These are phyloP conservation scores for Zapornia atra DNA, from an alignment of 2,113 vertebrate species.

Conservation along the genomic window DNA sequence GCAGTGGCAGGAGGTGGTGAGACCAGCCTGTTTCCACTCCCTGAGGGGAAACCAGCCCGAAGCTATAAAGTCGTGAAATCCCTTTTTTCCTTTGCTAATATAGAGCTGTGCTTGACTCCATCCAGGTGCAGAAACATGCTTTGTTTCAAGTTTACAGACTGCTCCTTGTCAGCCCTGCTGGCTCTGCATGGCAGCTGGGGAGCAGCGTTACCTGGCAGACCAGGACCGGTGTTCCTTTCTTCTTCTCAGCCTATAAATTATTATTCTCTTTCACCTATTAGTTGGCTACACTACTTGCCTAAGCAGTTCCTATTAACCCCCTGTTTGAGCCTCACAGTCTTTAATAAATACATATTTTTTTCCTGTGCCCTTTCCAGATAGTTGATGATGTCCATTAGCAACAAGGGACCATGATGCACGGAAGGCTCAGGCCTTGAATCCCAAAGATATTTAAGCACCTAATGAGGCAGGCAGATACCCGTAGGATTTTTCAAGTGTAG, in stretches of 20 bases:
- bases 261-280: constrained; percentile 9
- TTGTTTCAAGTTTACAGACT: constrained; percentile 9
- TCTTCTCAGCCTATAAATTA: constrained; percentile 27
- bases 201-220: background rate
- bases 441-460: constrained; percentile 32
- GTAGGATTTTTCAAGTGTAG: constrained; percentile 16
- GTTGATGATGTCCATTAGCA: constrained; percentile 34
- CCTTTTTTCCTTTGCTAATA: background rate
- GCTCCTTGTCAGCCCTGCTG: background rate
- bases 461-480: constrained; percentile 33
- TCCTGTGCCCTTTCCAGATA: background rate
- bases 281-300: background rate
- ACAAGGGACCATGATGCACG: background rate
- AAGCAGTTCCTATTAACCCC: background rate
- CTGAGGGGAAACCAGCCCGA: background rate
- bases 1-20: background rate
- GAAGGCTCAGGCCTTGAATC: background rate
- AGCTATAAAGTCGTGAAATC: background rate
- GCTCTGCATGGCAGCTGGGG: background rate
- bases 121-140: constrained; percentile 15
- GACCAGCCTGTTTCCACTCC: background rate
- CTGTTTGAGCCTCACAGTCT: background rate
- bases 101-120: background rate
- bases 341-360: constrained; percentile 25
- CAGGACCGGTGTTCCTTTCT: background rate